Percentiles rank a stretch among this genome's conserved stretches.
Evolutionary conservation across 1,140 invertebrate species (phyloP).

Genomic region (Orchesella cincta): DNA sequence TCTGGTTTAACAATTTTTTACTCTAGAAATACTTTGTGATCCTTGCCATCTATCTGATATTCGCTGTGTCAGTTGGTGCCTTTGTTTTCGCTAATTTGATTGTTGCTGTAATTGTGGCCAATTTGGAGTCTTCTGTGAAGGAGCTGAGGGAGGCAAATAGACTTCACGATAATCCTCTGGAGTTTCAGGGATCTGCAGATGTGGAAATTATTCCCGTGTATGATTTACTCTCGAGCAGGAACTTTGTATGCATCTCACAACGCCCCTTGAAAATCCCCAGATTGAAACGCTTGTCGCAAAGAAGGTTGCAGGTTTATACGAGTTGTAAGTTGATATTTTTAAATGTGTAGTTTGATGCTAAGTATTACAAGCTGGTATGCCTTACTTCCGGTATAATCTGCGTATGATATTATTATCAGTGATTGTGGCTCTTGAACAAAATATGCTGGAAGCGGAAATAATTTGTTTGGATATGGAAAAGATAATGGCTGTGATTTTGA

Average conservation of each 20-base stretch:
- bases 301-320: slow-evolving; percentile 37
- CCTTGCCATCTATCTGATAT: slow-evolving; percentile 46
- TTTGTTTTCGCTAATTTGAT: slow-evolving; percentile 53
- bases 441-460: slow-evolving; percentile 42
- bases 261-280: slow-evolving; percentile 39
- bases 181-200: background rate
- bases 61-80: slow-evolving; percentile 50
- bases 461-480: slow-evolving; percentile 38
- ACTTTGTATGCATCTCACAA: slow-evolving; percentile 31
- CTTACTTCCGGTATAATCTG: background rate
- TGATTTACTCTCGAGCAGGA: slow-evolving; percentile 30
- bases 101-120: slow-evolving; percentile 52
- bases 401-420: slow-evolving; percentile 31
- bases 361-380: background rate
- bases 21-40: slow-evolving; percentile 12
- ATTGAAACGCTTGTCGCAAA: slow-evolving; percentile 17
- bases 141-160: slow-evolving; percentile 38
- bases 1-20: slow-evolving; percentile 12
- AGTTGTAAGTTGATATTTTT: slow-evolving; percentile 27
- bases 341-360: too few relatives aligned
- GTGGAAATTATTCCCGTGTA: slow-evolving; percentile 33
- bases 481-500: slow-evolving; percentile 40
- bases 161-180: slow-evolving; percentile 38
- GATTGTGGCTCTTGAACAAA: slow-evolving; percentile 46
- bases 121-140: slow-evolving; percentile 47